phyloP scores from a whole-genome alignment of 2,113 vertebrate genomes.

The Pterocles burchelli region DNA sequence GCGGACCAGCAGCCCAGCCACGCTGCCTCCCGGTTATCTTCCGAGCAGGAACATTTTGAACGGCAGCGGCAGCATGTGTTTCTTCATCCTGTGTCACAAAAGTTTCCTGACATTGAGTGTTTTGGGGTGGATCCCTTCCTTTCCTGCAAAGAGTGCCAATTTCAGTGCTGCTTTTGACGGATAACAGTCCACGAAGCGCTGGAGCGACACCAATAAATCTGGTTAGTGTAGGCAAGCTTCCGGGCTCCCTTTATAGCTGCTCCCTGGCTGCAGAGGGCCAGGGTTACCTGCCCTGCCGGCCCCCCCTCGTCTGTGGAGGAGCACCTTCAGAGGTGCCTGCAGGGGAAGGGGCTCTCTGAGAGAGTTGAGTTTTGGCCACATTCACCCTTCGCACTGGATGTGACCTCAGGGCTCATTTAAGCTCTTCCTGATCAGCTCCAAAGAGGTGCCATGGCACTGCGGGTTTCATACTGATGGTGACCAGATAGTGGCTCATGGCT shows the following conservation, averaged over 20 bases:
- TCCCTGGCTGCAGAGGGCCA: neutral
- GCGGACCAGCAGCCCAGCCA: neutral
- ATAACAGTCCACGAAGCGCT: neutral
- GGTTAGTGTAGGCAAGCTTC: neutral
- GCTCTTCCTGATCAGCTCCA: neutral
- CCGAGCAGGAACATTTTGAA: neutral
- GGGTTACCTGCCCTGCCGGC: neutral
- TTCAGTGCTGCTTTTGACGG: conserved; percentile 20
- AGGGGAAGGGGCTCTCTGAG: neutral
- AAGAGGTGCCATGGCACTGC: neutral
- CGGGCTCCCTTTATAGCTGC: neutral
- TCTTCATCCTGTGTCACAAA: conserved; percentile 52
- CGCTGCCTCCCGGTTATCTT: neutral
- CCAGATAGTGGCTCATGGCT: neutral
- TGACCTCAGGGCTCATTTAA: neutral
- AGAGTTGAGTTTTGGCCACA: neutral
- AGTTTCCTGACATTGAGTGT: conserved; percentile 49
- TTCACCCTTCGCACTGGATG: neutral
- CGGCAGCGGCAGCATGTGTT: neutral
- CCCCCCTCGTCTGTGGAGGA: neutral
- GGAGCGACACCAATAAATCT: neutral
- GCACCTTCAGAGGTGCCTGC: neutral
- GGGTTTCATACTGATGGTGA: neutral
- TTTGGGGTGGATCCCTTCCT: conserved; percentile 58
- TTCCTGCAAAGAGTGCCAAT: conserved; percentile 15